Conservation (phyloP, 2,888 invertebrate genomes). For the Hypomecis atomaria region DNA sequence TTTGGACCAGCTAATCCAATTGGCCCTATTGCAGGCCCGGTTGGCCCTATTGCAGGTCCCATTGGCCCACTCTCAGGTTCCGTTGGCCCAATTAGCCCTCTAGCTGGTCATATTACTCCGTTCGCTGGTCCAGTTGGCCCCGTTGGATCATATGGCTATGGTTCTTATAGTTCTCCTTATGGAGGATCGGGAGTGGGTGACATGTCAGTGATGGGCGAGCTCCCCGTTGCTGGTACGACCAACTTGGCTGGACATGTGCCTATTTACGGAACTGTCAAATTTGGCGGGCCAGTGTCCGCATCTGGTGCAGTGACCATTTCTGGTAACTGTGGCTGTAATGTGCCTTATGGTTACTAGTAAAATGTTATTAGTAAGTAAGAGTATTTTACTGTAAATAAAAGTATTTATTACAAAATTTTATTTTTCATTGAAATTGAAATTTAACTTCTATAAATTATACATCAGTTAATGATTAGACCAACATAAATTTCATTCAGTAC, state of each 20-base stretch:
- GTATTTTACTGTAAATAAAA: conserved; percentile 15
- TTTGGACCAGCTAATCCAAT: background rate
- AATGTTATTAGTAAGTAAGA: conserved; percentile 1
- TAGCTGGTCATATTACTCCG: conserved; percentile 8
- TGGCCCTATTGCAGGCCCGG: background rate
- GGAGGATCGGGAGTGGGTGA: conserved; percentile 38
- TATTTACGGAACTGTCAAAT: conserved; percentile 52
- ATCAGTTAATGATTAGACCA: too few species aligned
- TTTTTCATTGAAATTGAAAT: too few species aligned
- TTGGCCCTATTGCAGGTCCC: background rate
- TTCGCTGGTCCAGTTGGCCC: conserved; percentile 13
- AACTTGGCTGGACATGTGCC: conserved; percentile 53
- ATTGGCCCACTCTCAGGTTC: background rate
- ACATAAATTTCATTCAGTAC: too few species aligned
- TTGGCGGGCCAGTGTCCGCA: conserved; percentile 51
- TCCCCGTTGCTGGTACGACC: conserved; percentile 49
- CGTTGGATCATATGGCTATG: conserved; percentile 4
- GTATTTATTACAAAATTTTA: conserved; percentile 8
- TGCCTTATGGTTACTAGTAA: conserved; percentile 25
- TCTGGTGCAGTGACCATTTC: conserved; percentile 49
- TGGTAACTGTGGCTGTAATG: conserved; percentile 29
- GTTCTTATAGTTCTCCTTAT: conserved; percentile 9
- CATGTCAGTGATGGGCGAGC: conserved; percentile 42
- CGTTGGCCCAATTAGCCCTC: background rate
- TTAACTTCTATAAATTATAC: too few species aligned